Conservation (phyloP, 2,113 vertebrate genomes). For the Cromileptes altivelis region DNA sequence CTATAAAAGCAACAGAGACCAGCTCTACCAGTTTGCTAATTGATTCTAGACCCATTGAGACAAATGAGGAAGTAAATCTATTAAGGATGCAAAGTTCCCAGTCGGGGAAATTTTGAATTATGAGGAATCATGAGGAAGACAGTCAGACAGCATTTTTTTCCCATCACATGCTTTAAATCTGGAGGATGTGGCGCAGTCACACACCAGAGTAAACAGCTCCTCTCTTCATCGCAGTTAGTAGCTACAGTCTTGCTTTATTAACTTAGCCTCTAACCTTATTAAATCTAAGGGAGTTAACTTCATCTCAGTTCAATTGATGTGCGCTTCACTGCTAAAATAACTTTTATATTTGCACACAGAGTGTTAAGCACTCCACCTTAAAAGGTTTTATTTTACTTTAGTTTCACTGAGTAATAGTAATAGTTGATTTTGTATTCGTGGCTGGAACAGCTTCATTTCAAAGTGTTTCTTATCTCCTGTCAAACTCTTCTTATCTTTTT, state of each 20-base stretch:
- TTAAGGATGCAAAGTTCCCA: neutral
- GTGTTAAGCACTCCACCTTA: neutral
- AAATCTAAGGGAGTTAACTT: neutral
- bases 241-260: slow-evolving; percentile 10
- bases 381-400: neutral
- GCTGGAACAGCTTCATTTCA: neutral
- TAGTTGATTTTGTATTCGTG: neutral
- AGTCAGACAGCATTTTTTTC: neutral
- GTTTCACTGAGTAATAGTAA: neutral
- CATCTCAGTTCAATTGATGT: neutral
- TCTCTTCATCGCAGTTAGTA: slow-evolving; percentile 18
- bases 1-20: neutral
- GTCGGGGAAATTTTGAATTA: neutral
- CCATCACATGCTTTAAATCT: slow-evolving; percentile 45
- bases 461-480: slow-evolving; percentile 31
- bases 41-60: neutral
- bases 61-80: slow-evolving; percentile 14
- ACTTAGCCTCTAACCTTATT: slow-evolving; percentile 8
- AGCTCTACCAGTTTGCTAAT: slow-evolving; percentile 1
- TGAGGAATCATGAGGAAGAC: neutral
- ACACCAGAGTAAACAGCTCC: slow-evolving; percentile 12
- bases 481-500: slow-evolving; percentile 11
- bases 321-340: neutral
- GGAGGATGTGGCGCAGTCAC: neutral
- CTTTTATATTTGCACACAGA: neutral